phyloP scores from a whole-genome alignment of 1,140 invertebrate genomes.

The Euwallacea similis region DNA sequence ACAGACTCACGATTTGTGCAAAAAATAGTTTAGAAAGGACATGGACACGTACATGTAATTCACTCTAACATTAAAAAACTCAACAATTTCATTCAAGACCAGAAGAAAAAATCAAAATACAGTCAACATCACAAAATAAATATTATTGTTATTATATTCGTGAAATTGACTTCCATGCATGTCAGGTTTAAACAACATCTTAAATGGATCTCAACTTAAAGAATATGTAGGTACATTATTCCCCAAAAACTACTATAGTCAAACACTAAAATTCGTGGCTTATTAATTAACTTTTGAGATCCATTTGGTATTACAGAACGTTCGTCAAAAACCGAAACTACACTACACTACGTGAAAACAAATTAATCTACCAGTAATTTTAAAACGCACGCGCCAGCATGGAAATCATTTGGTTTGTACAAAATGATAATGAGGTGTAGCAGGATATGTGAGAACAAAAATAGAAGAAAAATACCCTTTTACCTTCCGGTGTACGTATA shows the following conservation, averaged over 20 bases:
- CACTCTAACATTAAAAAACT: too few relatives aligned
- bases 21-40: too few relatives aligned
- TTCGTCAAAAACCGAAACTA: slow-evolving; percentile 9
- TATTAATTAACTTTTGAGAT: background rate
- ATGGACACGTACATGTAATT: too few relatives aligned
- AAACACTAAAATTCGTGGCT: slow-evolving; percentile 5
- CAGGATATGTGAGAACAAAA: slow-evolving; percentile 32
- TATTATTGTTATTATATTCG: background rate
- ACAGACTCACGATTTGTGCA: too few relatives aligned
- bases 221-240: background rate
- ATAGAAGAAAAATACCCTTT: slow-evolving; percentile 48
- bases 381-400: slow-evolving; percentile 54
- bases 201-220: slow-evolving; percentile 28
- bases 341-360: slow-evolving; percentile 28
- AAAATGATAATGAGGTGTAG: slow-evolving; percentile 20
- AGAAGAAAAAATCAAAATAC: background rate
- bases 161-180: slow-evolving; percentile 50
- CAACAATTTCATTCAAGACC: too few relatives aligned
- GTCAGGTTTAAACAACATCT: slow-evolving; percentile 25
- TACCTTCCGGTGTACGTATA: slow-evolving; percentile 52
- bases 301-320: slow-evolving; percentile 13
- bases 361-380: slow-evolving; percentile 28
- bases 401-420: slow-evolving; percentile 47
- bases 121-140: slow-evolving; percentile 2
- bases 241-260: background rate